Conservation (phyloP, 2,113 vertebrate species). For the Cebidichthys violaceus region DNA sequence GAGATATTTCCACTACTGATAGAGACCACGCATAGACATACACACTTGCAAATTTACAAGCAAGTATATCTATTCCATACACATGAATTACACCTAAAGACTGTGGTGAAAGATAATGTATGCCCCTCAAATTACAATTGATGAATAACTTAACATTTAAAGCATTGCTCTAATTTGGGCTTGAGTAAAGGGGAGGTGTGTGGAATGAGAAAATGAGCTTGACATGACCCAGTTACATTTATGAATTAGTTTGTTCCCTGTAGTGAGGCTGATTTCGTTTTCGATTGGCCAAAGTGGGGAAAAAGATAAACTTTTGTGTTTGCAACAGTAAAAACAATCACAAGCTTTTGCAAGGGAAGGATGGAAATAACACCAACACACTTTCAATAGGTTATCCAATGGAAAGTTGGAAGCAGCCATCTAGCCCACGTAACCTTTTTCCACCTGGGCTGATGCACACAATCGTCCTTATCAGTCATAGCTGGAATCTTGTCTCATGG, state of each 20-base stretch:
- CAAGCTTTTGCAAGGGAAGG: background rate
- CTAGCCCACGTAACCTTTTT: conserved; percentile 10
- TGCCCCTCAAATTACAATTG: conserved; percentile 73
- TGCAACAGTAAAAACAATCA: conserved; percentile 27
- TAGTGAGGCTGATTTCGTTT: conserved; percentile 47
- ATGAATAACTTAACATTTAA: conserved; percentile 86
- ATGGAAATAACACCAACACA: background rate
- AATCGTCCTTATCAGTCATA: conserved; percentile 15
- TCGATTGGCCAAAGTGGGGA: conserved; percentile 50
- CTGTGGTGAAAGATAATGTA: conserved; percentile 69
- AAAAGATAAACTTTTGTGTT: conserved; percentile 43
- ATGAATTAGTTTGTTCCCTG: conserved; percentile 71
- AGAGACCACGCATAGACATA: background rate
- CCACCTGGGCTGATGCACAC: conserved; percentile 9
- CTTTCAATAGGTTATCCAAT: conserved; percentile 5
- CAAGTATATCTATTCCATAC: background rate
- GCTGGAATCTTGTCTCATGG: conserved; percentile 3
- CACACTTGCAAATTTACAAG: conserved; percentile 1
- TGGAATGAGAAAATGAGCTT: conserved; percentile 70
- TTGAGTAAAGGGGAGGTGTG: conserved; percentile 56
- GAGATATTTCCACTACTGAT: background rate
- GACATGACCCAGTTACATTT: conserved; percentile 81
- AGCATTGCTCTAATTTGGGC: conserved; percentile 71
- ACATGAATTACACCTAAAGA: conserved; percentile 46
- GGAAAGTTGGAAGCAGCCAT: conserved; percentile 8